Evolutionary conservation across 2,888 invertebrate genomes (phyloP).

Genomic region (Pollenia amentaria): DNA sequence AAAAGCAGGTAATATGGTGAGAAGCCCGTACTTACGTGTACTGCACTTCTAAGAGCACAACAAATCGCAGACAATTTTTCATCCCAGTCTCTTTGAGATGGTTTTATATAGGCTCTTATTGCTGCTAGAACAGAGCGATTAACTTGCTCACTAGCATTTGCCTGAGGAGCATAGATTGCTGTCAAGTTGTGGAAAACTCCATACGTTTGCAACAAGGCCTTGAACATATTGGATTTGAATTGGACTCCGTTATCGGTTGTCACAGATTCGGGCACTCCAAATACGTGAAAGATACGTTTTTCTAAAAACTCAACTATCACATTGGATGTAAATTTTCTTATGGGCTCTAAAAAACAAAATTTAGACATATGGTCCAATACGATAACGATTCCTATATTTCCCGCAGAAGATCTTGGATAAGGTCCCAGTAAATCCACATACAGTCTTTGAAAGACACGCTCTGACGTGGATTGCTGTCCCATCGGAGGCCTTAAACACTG

Average conservation of each 20-base stretch:
- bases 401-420: constrained; percentile 8
- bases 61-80: background rate
- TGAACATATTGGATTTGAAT: background rate
- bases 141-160: background rate
- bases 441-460: too few species aligned
- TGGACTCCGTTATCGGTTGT: constrained; percentile 19
- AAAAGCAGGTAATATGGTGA: constrained; percentile 48
- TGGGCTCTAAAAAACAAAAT: too few species aligned
- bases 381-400: constrained; percentile 1
- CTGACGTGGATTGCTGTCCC: too few species aligned
- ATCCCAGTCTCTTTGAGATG: constrained; percentile 9
- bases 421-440: constrained; percentile 7
- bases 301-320: background rate
- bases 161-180: too few species aligned
- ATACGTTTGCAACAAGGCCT: constrained; percentile 11
- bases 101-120: background rate
- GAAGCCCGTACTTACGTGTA: constrained; percentile 31
- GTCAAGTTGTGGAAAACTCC: constrained; percentile 24
- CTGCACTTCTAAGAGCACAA: constrained; percentile 31
- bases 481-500: background rate
- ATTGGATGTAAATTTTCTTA: too few species aligned
- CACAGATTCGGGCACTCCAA: constrained; percentile 5
- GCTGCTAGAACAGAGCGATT: constrained; percentile 26
- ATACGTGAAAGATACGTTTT: background rate
- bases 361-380: constrained; percentile 19